These are phyloP conservation scores for Cotesia typhae DNA, from an alignment of 1,140 invertebrate genomes.

Conservation along the genomic window DNA sequence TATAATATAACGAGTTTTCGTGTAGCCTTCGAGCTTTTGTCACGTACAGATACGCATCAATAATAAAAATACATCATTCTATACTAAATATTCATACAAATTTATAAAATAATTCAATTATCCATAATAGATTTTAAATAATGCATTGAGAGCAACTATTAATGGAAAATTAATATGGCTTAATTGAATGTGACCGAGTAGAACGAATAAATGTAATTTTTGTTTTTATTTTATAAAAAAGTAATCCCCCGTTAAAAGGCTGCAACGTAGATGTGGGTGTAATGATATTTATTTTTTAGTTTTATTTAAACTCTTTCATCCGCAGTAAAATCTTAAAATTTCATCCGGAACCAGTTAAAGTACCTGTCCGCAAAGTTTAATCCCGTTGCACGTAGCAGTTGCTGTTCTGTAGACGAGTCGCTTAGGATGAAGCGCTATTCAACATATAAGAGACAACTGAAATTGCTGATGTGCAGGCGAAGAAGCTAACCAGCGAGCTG, in stretches of 20 bases:
- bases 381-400: conserved; percentile 20
- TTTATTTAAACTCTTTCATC: conserved; percentile 4
- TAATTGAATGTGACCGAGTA: too few relatives aligned
- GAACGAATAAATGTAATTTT: too few relatives aligned
- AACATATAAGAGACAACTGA: conserved; percentile 20
- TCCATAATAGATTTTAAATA: too few relatives aligned
- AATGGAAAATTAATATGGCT: too few relatives aligned
- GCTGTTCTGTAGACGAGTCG: background rate
- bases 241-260: background rate
- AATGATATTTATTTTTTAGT: too few relatives aligned
- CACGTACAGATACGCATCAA: conserved; percentile 18
- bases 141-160: too few relatives aligned
- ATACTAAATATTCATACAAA: background rate
- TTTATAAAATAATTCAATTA: too few relatives aligned
- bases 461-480: conserved; percentile 25
- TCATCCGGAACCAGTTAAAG: conserved; percentile 13
- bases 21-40: conserved; percentile 12
- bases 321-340: conserved; percentile 21
- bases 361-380: conserved; percentile 33
- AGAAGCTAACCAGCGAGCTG: conserved; percentile 8
- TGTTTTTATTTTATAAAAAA: background rate
- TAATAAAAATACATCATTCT: conserved; percentile 6
- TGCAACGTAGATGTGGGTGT: background rate
- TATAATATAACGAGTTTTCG: conserved; percentile 24
- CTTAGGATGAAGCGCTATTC: conserved; percentile 23